A percentile compares a stretch with the other conserved stretches of the same genome.
These are phyloP conservation scores for Leptinotarsa lineolata DNA, from an alignment of 1,140 invertebrate genomes.

Conservation along the genomic window DNA sequence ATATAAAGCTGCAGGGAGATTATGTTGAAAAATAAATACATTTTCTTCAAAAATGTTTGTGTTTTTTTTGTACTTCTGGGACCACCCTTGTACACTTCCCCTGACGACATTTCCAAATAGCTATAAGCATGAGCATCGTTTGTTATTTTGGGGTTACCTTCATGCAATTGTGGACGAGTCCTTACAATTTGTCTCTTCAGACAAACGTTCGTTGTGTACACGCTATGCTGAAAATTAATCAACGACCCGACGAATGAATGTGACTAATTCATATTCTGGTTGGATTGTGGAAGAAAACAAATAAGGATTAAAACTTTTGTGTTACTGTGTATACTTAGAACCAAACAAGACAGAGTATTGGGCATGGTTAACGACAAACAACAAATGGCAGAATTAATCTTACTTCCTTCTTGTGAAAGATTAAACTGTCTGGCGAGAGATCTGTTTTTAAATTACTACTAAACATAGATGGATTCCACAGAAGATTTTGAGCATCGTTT, in stretches of 20 bases:
- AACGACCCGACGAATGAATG: neutral
- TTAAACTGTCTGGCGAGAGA: neutral
- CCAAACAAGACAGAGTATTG: neutral
- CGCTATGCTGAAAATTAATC: neutral
- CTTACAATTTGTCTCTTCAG: too few relatives aligned
- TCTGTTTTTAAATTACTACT: neutral
- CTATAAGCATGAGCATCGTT: too few relatives aligned
- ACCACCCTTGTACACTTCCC: too few relatives aligned
- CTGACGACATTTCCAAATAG: too few relatives aligned
- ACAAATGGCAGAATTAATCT: neutral
- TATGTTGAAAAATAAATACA: too few relatives aligned
- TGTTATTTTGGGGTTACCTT: too few relatives aligned
- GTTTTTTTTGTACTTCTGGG: too few relatives aligned
- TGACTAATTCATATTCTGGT: conserved; percentile 6
- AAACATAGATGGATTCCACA: neutral
- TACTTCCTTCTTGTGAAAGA: neutral
- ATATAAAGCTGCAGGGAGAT: too few relatives aligned
- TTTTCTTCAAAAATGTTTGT: too few relatives aligned
- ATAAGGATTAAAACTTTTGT: conserved; percentile 1
- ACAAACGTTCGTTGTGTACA: too few relatives aligned
- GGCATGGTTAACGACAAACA: neutral
- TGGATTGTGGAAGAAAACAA: neutral
- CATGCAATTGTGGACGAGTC: too few relatives aligned
- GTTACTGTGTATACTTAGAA: neutral
- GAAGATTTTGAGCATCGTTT: neutral